These are phyloP conservation scores for Melinaea marsaeus DNA, from an alignment of 2,888 invertebrate genomes.

Conservation along the genomic window DNA sequence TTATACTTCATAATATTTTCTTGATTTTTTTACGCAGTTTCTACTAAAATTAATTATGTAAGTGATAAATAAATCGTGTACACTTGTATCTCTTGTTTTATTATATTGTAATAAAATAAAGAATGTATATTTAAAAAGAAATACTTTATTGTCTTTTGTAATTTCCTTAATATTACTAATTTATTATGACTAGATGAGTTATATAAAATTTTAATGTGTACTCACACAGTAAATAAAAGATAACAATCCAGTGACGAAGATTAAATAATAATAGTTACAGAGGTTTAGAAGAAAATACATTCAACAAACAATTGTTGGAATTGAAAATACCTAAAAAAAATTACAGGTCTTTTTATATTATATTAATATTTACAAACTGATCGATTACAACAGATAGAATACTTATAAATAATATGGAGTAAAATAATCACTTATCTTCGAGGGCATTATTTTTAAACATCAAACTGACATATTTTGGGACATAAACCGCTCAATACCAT, in stretches of 20 bases:
- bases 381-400: no score
- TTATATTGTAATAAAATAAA: slow-evolving; percentile 30
- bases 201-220: background rate
- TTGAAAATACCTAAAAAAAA: no score
- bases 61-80: slow-evolving; percentile 71
- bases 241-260: slow-evolving; percentile 2
- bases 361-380: no score
- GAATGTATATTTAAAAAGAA: slow-evolving; percentile 18
- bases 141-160: slow-evolving; percentile 15
- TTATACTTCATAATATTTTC: slow-evolving; percentile 67
- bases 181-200: background rate
- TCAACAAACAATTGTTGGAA: no score
- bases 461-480: background rate
- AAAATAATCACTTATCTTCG: no score
- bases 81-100: slow-evolving; percentile 47
- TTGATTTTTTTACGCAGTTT: slow-evolving; percentile 61
- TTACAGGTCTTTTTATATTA: no score
- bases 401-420: no score
- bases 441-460: no score
- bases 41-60: slow-evolving; percentile 66
- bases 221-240: background rate
- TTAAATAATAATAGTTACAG: background rate
- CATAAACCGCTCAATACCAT: background rate
- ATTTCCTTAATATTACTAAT: slow-evolving; percentile 13
- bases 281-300: background rate